Evolutionary conservation across 1,140 invertebrate genomes (phyloP).

Genomic region (Ceratina australensis): DNA sequence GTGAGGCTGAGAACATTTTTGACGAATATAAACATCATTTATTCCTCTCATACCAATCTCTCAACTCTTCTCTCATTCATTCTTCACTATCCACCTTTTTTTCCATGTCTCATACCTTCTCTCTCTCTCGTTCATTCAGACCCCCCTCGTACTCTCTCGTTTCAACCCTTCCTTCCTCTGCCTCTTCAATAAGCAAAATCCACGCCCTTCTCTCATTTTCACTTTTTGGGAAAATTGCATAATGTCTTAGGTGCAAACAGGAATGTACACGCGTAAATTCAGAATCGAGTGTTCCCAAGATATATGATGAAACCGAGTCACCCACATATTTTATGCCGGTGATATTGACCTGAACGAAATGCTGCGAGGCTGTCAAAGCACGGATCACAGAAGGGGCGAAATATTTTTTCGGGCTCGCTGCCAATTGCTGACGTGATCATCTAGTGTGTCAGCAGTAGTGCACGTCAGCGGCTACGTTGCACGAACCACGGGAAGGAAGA

Average conservation of each 20-base stretch:
- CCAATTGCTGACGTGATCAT: conserved; percentile 54
- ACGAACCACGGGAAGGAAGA: conserved; percentile 21
- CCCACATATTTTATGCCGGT: conserved; percentile 21
- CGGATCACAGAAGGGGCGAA: conserved; percentile 34
- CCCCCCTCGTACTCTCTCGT: neutral
- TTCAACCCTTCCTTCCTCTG: neutral
- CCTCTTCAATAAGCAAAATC: no score
- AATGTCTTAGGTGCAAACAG: no score
- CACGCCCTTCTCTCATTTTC: neutral
- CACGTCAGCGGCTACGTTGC: conserved; percentile 47
- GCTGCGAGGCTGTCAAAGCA: conserved; percentile 26
- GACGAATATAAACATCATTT: conserved; percentile 28
- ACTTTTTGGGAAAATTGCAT: no score
- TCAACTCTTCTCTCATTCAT: neutral
- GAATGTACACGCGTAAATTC: no score
- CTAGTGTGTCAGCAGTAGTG: conserved; percentile 46
- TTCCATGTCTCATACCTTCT: neutral
- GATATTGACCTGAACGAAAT: no score
- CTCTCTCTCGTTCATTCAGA: neutral
- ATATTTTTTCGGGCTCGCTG: conserved; percentile 59
- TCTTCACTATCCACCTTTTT: neutral
- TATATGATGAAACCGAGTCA: conserved; percentile 11
- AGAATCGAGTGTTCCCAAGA: neutral
- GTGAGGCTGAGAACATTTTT: conserved; percentile 28
- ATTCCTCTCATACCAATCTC: neutral